Evolutionary conservation across 1,140 invertebrate genomes (phyloP).

Genomic region (Cydia splendana): DNA sequence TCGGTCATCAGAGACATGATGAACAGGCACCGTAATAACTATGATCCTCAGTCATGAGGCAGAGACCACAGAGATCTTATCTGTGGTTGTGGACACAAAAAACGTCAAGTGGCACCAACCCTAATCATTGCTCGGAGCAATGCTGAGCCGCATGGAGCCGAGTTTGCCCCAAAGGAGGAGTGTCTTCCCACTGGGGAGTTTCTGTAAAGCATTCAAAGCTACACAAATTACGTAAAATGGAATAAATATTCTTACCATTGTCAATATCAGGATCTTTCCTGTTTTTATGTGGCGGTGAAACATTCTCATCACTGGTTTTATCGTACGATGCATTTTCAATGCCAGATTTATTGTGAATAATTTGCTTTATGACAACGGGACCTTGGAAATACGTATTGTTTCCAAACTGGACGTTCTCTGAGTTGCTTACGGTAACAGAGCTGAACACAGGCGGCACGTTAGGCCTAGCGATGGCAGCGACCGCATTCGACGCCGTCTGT

Average conservation of each 20-base stretch:
- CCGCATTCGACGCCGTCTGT: conserved; percentile 37
- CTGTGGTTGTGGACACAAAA: no score
- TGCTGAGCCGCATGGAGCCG: no score
- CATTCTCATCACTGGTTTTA: conserved; percentile 52
- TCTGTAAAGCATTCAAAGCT: no score
- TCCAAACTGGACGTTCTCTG: conserved; percentile 68
- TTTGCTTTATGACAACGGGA: conserved; percentile 68
- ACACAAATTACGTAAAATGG: not conserved
- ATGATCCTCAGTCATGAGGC: no score
- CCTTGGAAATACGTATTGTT: conserved; percentile 72
- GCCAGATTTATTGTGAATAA: conserved; percentile 57
- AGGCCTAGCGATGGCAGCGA: conserved; percentile 48
- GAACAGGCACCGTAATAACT: no score
- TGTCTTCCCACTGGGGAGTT: no score
- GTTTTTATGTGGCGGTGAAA: conserved; percentile 31
- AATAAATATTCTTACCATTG: conserved; percentile 43
- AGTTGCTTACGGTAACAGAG: conserved; percentile 56
- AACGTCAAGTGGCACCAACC: no score
- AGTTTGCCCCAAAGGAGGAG: no score
- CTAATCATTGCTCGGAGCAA: no score
- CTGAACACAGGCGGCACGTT: conserved; percentile 49
- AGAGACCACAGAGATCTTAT: no score
- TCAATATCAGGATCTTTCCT: conserved; percentile 34
- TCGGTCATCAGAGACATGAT: no score
- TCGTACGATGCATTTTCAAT: conserved; percentile 61